Conservation (phyloP, 2,888 invertebrate species). For the Macaria notata region DNA sequence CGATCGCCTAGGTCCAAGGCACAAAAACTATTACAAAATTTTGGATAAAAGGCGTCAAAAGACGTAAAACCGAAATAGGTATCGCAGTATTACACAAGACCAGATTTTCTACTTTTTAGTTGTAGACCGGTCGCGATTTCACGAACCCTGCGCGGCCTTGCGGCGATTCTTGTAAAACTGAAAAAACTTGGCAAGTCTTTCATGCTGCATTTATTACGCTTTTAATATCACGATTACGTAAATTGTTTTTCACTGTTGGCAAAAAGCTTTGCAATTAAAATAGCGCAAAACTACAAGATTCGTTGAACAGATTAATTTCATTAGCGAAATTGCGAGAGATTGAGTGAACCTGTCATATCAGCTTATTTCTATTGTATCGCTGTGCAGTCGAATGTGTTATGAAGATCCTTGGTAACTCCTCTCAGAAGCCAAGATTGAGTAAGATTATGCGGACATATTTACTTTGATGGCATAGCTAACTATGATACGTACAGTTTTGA, state of each 20-base stretch:
- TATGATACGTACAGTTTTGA: too few species aligned
- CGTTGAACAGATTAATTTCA: too few species aligned
- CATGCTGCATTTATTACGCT: slow-evolving; percentile 22
- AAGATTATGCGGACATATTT: too few species aligned
- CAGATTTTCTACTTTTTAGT: slow-evolving; percentile 50
- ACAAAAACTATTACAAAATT: slow-evolving; percentile 37
- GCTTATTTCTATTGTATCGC: too few species aligned
- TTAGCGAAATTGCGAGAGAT: too few species aligned
- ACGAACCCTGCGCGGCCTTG: slow-evolving; percentile 55
- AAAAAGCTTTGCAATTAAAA: slow-evolving; percentile 4
- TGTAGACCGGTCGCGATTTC: slow-evolving; percentile 48
- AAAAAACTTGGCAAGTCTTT: slow-evolving; percentile 22
- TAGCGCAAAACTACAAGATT: background rate
- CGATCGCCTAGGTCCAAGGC: slow-evolving; percentile 29
- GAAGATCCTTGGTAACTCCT: too few species aligned
- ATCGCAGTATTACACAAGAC: slow-evolving; percentile 50
- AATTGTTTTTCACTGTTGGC: slow-evolving; percentile 9
- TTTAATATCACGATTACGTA: slow-evolving; percentile 18
- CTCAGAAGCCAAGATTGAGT: too few species aligned
- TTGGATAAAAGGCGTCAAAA: slow-evolving; percentile 41
- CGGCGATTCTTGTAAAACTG: slow-evolving; percentile 26
- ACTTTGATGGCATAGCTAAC: too few species aligned
- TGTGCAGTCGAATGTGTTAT: too few species aligned
- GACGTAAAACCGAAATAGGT: slow-evolving; percentile 45
- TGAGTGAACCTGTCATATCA: too few species aligned